Percentiles rank a stretch among this genome's conserved stretches.
Evolutionary conservation across 2,888 invertebrate species (phyloP).

Genomic region (Melanchra persicariae): DNA sequence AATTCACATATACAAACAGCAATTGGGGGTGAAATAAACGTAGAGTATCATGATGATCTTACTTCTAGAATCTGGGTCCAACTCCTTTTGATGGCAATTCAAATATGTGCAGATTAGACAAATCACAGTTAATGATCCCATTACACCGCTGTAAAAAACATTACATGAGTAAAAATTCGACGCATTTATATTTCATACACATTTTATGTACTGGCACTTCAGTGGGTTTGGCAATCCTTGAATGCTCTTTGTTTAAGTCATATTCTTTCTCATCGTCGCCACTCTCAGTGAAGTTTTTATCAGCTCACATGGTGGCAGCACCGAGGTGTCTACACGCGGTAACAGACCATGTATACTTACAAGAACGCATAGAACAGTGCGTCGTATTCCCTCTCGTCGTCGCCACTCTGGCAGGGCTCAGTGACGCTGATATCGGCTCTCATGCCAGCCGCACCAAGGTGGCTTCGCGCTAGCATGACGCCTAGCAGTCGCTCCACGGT

Average conservation of each 20-base stretch:
- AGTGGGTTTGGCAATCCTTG: no score
- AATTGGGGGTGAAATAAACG: no score
- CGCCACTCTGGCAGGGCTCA: slow-evolving; percentile 78
- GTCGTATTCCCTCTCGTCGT: slow-evolving; percentile 73
- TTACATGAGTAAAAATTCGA: neutral
- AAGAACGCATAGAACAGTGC: slow-evolving; percentile 78
- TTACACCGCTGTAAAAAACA: slow-evolving; percentile 72
- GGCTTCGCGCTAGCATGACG: slow-evolving; percentile 81
- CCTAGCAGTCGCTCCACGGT: slow-evolving; percentile 79
- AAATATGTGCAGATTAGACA: slow-evolving; percentile 77
- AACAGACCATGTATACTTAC: slow-evolving; percentile 71
- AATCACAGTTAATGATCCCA: slow-evolving; percentile 62
- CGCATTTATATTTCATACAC: no score
- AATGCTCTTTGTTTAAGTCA: no score
- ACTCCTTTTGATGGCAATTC: slow-evolving; percentile 63
- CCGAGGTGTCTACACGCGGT: slow-evolving; percentile 83
- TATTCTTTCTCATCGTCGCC: slow-evolving; percentile 70
- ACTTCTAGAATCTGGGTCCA: slow-evolving; percentile 63
- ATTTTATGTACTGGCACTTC: no score
- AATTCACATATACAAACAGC: no score
- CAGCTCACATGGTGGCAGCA: slow-evolving; percentile 79
- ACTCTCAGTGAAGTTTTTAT: slow-evolving; percentile 75
- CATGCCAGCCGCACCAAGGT: slow-evolving; percentile 83
- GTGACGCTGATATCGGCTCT: slow-evolving; percentile 75
- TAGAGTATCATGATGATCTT: slow-evolving; percentile 24